Conservation (phyloP, 2,113 vertebrate species). For the Cyprinus carpio region DNA sequence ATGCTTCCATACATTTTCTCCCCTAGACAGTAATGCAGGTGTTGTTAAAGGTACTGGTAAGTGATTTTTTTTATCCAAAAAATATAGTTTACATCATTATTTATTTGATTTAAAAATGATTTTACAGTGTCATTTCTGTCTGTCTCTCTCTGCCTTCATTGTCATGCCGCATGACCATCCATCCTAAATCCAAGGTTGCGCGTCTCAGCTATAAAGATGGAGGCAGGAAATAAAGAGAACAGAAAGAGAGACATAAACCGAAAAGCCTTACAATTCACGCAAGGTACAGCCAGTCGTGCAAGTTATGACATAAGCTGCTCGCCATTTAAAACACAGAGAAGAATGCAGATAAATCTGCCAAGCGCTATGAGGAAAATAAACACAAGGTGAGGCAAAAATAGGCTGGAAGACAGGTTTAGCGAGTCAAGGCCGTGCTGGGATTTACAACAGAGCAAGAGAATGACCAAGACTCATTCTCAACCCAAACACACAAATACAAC, state of each 20-base stretch:
- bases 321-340: conserved; percentile 67
- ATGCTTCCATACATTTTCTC: neutral
- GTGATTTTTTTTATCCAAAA: neutral
- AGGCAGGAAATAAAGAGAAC: conserved; percentile 18
- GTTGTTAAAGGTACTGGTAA: neutral
- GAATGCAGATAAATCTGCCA: conserved; percentile 63
- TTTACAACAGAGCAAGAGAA: conserved; percentile 62
- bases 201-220: conserved; percentile 37
- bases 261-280: conserved; percentile 34
- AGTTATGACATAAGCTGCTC: conserved; percentile 36
- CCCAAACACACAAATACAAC: conserved; percentile 56
- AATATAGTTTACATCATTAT: neutral
- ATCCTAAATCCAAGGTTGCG: conserved; percentile 29
- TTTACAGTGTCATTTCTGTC: neutral
- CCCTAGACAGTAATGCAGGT: neutral
- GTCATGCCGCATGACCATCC: conserved; percentile 33
- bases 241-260: conserved; percentile 46
- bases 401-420: conserved; percentile 65
- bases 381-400: conserved; percentile 65
- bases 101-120: neutral
- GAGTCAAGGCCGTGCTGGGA: conserved; percentile 71
- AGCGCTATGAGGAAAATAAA: conserved; percentile 64
- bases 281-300: neutral
- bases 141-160: conserved; percentile 28
- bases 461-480: conserved; percentile 37